These are phyloP conservation scores for Ophiodon elongatus DNA, from an alignment of 2,113 vertebrate species.

Conservation along the genomic window DNA sequence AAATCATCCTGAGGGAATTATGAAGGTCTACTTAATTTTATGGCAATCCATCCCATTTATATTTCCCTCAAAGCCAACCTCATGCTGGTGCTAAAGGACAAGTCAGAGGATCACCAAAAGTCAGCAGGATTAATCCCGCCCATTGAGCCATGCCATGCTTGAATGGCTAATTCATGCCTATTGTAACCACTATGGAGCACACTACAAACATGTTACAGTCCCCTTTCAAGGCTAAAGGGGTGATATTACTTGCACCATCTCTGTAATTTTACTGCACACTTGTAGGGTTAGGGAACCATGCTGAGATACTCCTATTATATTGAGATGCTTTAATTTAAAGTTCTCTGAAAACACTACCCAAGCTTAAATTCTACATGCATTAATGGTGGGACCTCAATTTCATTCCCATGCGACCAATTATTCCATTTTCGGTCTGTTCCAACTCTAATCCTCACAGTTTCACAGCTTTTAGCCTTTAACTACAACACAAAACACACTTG, in stretches of 20 bases:
- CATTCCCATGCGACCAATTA: slow-evolving; percentile 39
- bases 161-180: background rate
- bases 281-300: background rate
- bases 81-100: background rate
- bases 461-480: slow-evolving; percentile 70
- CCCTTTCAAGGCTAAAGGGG: background rate
- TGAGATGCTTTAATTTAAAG: background rate
- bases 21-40: background rate
- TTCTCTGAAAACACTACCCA: slow-evolving; percentile 2
- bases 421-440: slow-evolving; percentile 39
- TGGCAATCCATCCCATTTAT: background rate
- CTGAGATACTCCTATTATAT: background rate
- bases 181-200: background rate
- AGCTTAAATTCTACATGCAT: background rate
- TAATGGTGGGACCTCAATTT: slow-evolving; percentile 6
- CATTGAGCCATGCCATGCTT: background rate
- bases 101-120: background rate
- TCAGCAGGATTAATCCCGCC: background rate
- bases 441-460: slow-evolving; percentile 58
- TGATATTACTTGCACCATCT: background rate
- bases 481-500: slow-evolving; percentile 66
- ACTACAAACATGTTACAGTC: background rate
- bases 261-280: background rate
- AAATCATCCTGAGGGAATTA: background rate
- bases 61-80: background rate